phyloP scores from a whole-genome alignment of 1,140 invertebrate species.

The Hirudo medicinalis region DNA sequence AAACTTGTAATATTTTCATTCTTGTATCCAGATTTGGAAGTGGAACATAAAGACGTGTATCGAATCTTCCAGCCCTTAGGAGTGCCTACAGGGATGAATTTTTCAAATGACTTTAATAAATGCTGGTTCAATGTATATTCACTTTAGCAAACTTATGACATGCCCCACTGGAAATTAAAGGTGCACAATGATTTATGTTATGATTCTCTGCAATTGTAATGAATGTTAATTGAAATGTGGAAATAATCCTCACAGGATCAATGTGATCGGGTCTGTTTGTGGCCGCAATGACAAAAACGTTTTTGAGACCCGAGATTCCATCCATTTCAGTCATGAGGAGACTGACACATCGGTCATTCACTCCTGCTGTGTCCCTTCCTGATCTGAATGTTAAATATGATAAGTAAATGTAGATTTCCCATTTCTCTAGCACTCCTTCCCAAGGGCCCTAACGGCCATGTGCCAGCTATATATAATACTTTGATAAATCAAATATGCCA shows the following conservation, averaged over 20 bases:
- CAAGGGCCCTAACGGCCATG: too few species aligned
- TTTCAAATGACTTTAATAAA: not conserved
- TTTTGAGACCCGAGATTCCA: slow-evolving; percentile 92
- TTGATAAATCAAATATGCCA: too few species aligned
- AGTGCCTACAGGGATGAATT: slow-evolving; percentile 49
- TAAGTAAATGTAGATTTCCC: too few species aligned
- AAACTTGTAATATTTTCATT: slow-evolving; percentile 54
- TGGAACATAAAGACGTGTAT: slow-evolving; percentile 72
- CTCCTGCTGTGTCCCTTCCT: not conserved
- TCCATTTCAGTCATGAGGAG: slow-evolving; percentile 97
- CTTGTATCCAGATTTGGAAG: slow-evolving; percentile 59
- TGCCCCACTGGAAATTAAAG: not conserved
- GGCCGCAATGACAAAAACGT: slow-evolving; percentile 87
- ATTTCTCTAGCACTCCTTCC: too few species aligned
- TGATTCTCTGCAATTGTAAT: not conserved
- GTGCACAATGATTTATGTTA: not conserved
- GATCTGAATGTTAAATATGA: not conserved
- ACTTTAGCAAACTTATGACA: not conserved
- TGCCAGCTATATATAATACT: too few species aligned
- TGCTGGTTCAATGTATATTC: not conserved
- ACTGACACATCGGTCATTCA: slow-evolving; percentile 91
- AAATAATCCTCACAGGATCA: slow-evolving; percentile 50
- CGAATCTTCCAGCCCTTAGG: slow-evolving; percentile 68
- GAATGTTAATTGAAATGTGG: not conserved
- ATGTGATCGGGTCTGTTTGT: slow-evolving; percentile 87